Evolutionary conservation across 2,797 vertebrate species (phyloP), one percentile per base, ranked within the genome.

Genomic region (Neostethus bicornis): DNA sequence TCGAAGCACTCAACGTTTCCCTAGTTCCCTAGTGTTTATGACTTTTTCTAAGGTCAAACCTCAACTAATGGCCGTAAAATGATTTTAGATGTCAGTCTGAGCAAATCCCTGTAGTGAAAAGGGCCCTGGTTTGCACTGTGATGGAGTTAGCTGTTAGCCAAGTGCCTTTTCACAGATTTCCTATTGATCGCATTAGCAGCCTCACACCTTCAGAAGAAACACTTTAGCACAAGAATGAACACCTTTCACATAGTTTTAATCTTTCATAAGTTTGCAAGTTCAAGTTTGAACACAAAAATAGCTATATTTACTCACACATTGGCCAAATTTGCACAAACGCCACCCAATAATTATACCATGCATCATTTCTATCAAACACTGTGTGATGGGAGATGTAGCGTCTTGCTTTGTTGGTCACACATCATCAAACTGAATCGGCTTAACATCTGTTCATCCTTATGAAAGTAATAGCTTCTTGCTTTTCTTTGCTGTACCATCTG

Each of bases 111-210:
- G 39, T 32, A 44, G 66, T 11, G 0, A 52, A 61, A 65, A 64
- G 73, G 53, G 13, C 35, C 3, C 3, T 6, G 43, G 41, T 52
- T 64, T 61, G 67, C 54, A 64, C 63, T 53, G 42, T 26, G 51
- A 52, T 70, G 43, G 35, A 14, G 41, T 12, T 32, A 37, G 67
- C 31, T 65, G 53, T 57, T 37, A 42, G 41, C 52, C 63, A 52
- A 19, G 24, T 20, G 14, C 71, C 74, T 86, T 82, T 83, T 86
- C 70, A 75, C 70, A 85, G 70, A 73, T 79, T 80, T 79, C 65
- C 62, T 25, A 66, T 76, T n/a, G 4, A 71, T 51, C 29, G 39
- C 70, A 75, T 75, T 43, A 49, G 64, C 79, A 49, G 73, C 51
- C 65, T 80, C 63, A 66, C 77, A 80, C 79, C 61, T 73, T 54